Evolutionary conservation across 2,797 vertebrate genomes (phyloP), one percentile per base, ranked within the genome.

Genomic region (Tadarida brasiliensis): DNA sequence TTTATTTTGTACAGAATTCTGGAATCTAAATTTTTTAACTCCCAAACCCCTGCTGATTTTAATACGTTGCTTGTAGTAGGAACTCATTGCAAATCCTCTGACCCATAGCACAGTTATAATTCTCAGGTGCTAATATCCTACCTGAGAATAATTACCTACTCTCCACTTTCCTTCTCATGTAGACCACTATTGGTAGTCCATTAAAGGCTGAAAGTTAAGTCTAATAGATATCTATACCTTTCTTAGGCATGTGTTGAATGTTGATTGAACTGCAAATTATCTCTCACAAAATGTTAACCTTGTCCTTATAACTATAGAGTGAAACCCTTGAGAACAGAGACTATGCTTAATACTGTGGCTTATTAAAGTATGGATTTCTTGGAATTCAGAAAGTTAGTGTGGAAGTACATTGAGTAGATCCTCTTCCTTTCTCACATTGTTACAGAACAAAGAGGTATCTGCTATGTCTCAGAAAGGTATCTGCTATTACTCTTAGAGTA

Each of bases 101-200:
- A 74, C 24, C 49, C 30, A n/a, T 33, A 73, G 24, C 17, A 78
- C 24, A 65, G 35, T 85, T 78, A 85, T 10, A 91, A 77, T 91
- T 95, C 73, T 95, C 73, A 59, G 35, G 28, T 57, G 19, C 17
- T 88, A 91, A 63, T 22, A 39, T 57, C 16, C 33, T 73, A 93
- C 30, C 3, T n/a, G 73, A 80, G 54, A 76, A 82, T 88, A 82
- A 94, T 85, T 87, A 59, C 35, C 7, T 77, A 57, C n/a, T 95
- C 1, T 85, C 59, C 1, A 49, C 33, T 84, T 67, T 81, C 44
- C 19, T 76, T 71, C 11, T 96, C 14, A 57, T 11, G 68, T 88
- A 39, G 12, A 4, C 22, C 68, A 22, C 51, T 76, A 7, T 81
- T 71, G 65, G 15, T 89, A 70, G 24, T 57, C 49, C 17, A 71